Base-by-base conservation (phyloP, 1,140 invertebrate genomes). In the Propsilocerus akamusi region DNA sequence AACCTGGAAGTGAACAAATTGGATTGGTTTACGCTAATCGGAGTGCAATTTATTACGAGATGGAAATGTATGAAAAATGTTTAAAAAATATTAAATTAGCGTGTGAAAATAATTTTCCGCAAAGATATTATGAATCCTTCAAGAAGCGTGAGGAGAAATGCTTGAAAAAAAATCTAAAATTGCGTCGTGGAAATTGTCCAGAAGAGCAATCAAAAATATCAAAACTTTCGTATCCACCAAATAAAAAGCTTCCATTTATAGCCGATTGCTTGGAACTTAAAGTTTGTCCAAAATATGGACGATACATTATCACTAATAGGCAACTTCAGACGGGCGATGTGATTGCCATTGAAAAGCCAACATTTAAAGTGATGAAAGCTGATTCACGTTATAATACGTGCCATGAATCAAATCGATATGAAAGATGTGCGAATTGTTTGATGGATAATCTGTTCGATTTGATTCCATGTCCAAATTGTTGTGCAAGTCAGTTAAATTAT, bases 391-490 rank as follows among this genome's bases (percentile, higher is more conserved):
- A 41, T 41, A 14, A 20, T 20, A 41, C n/a, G 17, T 41, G 34
- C 17, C 11, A 20, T 41, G 1, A 10, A 41, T 41, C 76, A 49
- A 75, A 78, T 64, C 73, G 68, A 53, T 69, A 73, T 30, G 76
- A 73, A 26, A 76, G 82, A 58, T 96, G 91, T 63, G 78, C 79
- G 59, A 72, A 85, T 54, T 96, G 92, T 61, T 72, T 86, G 53
- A 68, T 72, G 24, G 70, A 74, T 57, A 73, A 70, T 58, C 71
- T 73, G 52, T 50, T 67, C 14, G 77, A 79, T 57, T 64, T 81
- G 28, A 67, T 78, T 52, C 81, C 81, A 49, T 86, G 81, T 64
- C 56, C 70, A 10, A 60, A 62, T 41, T 86, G 82, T 61, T 41
- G 34, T 10, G 22, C 14, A 7, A 8, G 34, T 41, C 17, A 41